These are phyloP conservation scores for Charanyca ferruginea DNA, from an alignment of 2,888 invertebrate genomes.

Conservation along the genomic window DNA sequence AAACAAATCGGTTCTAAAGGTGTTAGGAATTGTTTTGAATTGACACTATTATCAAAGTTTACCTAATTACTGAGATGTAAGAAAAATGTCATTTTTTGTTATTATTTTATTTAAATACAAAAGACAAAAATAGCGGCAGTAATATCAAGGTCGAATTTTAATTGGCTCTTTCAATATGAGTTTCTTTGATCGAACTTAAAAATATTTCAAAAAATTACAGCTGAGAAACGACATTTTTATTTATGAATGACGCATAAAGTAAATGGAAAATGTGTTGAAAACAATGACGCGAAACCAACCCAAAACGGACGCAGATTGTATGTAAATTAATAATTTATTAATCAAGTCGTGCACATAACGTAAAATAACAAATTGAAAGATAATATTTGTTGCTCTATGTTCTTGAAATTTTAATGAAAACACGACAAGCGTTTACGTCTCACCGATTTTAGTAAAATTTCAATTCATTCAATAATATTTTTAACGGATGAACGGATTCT, in stretches of 20 bases:
- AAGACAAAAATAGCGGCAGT: background rate
- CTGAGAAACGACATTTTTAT: background rate
- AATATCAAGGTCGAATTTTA: background rate
- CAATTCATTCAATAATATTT: no score
- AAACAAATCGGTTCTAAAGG: slow-evolving; percentile 8
- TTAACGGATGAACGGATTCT: no score
- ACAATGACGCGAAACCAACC: background rate
- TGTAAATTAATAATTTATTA: slow-evolving; percentile 3
- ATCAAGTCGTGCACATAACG: background rate
- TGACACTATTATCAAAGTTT: slow-evolving; percentile 2
- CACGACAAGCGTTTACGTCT: no score
- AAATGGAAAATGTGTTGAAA: background rate
- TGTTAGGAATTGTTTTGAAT: background rate
- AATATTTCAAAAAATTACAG: background rate
- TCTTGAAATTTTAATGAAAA: background rate
- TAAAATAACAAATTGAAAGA: background rate
- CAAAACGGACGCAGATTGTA: background rate
- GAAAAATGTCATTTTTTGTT: background rate
- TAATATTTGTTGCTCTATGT: background rate
- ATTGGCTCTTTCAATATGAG: background rate
- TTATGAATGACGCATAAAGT: background rate
- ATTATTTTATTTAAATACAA: background rate
- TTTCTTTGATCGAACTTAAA: background rate
- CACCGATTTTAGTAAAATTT: no score
- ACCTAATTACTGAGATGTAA: background rate